phyloP scores from a whole-genome alignment of 2,888 invertebrate genomes.

The Azorinus chamasolen region DNA sequence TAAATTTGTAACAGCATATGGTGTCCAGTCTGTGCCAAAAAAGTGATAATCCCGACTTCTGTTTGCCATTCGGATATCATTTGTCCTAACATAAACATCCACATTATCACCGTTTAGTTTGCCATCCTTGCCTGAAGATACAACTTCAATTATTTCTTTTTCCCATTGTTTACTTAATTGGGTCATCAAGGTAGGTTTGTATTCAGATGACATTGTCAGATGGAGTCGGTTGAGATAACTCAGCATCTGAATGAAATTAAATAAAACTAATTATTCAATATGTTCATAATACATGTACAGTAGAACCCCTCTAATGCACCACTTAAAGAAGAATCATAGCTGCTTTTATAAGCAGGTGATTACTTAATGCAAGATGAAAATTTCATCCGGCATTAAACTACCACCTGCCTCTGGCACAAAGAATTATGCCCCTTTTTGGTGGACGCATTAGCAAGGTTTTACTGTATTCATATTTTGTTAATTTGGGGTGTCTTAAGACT shows the following conservation, averaged over 20 bases:
- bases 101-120: slow-evolving; percentile 1
- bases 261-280: not conserved
- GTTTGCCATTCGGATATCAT: slow-evolving; percentile 2
- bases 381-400: too few species aligned
- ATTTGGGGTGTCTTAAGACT: not conserved
- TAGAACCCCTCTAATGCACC: too few species aligned
- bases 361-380: too few species aligned
- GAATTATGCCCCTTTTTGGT: too few species aligned
- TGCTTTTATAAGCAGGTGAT: too few species aligned
- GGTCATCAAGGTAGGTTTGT: not conserved
- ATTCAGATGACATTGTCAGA: not conserved
- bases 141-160: not conserved
- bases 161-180: not conserved
- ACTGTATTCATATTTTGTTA: too few species aligned
- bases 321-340: too few species aligned
- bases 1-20: not conserved
- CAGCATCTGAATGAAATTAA: not conserved
- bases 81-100: slow-evolving; percentile 1
- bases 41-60: not conserved
- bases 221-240: not conserved
- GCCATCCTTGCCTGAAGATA: not conserved
- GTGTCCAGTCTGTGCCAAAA: not conserved
- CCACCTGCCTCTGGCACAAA: too few species aligned
- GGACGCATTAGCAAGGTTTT: too few species aligned
- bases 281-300: too few species aligned